A percentile compares a stretch with the other conserved stretches of the same genome.
These are phyloP conservation scores for Exephanes ischioxanthus DNA, from an alignment of 2,888 invertebrate species.

Conservation along the genomic window DNA sequence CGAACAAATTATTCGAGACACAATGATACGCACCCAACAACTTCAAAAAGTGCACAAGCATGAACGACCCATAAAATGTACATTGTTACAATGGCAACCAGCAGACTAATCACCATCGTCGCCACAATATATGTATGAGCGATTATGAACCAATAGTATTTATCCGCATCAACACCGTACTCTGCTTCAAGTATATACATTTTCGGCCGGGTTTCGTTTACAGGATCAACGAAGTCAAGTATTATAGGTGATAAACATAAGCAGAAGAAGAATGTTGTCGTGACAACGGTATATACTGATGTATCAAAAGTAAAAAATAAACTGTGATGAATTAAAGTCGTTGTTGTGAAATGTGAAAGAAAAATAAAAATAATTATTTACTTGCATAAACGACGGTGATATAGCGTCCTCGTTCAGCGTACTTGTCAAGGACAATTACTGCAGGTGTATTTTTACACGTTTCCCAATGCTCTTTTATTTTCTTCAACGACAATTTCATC, in stretches of 20 bases:
- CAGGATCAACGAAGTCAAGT: conserved; percentile 22
- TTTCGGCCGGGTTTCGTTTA: too few relatives aligned
- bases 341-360: neutral
- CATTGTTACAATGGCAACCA: neutral
- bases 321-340: neutral
- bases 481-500: too few relatives aligned
- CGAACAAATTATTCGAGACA: neutral
- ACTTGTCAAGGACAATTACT: neutral
- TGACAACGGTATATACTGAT: neutral
- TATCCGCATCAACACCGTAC: conserved; percentile 20
- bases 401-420: neutral
- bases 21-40: neutral
- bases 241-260: conserved; percentile 6
- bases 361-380: neutral
- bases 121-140: conserved; percentile 12
- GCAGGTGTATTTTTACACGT: neutral
- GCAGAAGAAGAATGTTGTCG: neutral
- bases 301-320: neutral
- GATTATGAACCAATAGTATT: conserved; percentile 24
- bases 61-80: neutral
- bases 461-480: too few relatives aligned
- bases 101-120: neutral
- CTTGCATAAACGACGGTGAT: neutral
- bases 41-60: too few relatives aligned
- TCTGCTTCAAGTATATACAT: conserved; percentile 31